Percentiles rank a stretch among this genome's conserved stretches.
Conservation (phyloP, 2,113 vertebrate species). For the Aramus guarauna region DNA sequence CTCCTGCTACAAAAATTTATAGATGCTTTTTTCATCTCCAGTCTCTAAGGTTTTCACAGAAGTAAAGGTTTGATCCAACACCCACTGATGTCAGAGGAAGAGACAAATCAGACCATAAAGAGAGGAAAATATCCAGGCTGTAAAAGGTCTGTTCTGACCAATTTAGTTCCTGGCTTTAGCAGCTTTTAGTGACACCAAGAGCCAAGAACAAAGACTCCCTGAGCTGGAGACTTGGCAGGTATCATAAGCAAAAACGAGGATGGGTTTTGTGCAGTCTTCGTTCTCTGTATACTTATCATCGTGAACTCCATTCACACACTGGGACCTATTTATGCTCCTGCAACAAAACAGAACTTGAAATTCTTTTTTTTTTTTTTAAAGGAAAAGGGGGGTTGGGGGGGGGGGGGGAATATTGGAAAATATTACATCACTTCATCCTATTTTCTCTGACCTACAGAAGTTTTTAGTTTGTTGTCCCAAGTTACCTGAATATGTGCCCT, state of each 20-base stretch:
- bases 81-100: background rate
- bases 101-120: background rate
- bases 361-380: background rate
- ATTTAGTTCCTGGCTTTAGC: background rate
- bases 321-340: background rate
- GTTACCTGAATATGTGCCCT: rapidly evolving
- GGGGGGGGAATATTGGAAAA: background rate
- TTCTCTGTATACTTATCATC: background rate
- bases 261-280: background rate
- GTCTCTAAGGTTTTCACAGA: background rate
- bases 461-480: background rate
- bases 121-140: background rate
- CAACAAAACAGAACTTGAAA: background rate
- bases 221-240: background rate
- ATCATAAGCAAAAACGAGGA: background rate
- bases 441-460: background rate
- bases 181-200: background rate
- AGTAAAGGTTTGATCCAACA: background rate
- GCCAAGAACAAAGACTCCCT: background rate
- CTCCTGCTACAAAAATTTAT: background rate
- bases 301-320: background rate
- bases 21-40: background rate
- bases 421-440: background rate
- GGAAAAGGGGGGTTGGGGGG: too few relatives aligned
- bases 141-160: background rate